Evolutionary conservation across 2,888 invertebrate genomes (phyloP).

Genomic region (Drosophila longiperda): DNA sequence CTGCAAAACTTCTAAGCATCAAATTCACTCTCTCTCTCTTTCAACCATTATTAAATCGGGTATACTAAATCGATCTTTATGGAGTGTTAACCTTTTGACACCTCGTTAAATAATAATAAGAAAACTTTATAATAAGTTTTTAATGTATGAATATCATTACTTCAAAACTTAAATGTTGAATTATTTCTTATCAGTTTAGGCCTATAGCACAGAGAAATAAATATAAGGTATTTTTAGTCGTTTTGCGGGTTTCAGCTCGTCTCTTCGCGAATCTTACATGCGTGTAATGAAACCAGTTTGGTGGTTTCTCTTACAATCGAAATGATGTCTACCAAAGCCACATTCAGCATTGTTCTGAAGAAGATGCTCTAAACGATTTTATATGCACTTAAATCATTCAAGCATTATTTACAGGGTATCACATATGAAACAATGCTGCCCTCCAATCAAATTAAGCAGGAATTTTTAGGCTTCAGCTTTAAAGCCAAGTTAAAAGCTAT

Average conservation of each 20-base stretch:
- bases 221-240: slow-evolving; percentile 41
- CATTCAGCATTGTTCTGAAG: slow-evolving; percentile 18
- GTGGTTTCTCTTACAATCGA: slow-evolving; percentile 40
- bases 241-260: slow-evolving; percentile 32
- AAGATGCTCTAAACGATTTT: slow-evolving; percentile 22
- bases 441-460: slow-evolving; percentile 14
- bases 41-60: neutral
- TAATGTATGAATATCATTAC: neutral
- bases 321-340: slow-evolving; percentile 19
- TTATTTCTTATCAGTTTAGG: neutral
- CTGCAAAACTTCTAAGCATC: slow-evolving; percentile 12
- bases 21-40: neutral
- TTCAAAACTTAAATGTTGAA: neutral
- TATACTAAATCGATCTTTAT: neutral
- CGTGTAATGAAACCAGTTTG: slow-evolving; percentile 62
- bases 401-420: slow-evolving; percentile 27
- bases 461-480: slow-evolving; percentile 28
- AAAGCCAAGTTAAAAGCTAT: slow-evolving; percentile 21
- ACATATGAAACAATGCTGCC: neutral
- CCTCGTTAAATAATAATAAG: neutral
- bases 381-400: neutral
- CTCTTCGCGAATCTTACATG: slow-evolving; percentile 39
- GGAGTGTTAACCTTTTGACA: neutral
- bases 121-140: neutral
- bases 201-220: neutral